A percentile compares a stretch with the other conserved stretches of the same genome.
Conservation (phyloP, 2,888 invertebrate genomes). For the Serripes groenlandicus region DNA sequence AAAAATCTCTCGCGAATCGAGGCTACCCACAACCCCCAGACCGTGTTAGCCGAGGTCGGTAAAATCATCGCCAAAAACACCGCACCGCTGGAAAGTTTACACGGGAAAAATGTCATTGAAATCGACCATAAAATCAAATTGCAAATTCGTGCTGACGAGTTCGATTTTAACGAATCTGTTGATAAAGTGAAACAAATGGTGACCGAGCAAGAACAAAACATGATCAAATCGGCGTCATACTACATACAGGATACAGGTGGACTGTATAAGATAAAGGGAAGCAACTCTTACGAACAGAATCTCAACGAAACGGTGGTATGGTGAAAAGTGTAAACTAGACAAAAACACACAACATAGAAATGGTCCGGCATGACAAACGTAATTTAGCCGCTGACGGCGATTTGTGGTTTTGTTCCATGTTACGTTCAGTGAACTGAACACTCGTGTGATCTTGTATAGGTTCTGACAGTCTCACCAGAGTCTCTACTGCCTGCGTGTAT, state of each 20-base stretch:
- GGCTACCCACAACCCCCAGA: conserved; percentile 68
- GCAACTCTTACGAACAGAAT: conserved; percentile 75
- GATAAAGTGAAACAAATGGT: conserved; percentile 78
- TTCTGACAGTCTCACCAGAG: no score
- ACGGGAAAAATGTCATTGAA: conserved; percentile 83
- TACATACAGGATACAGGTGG: conserved; percentile 80
- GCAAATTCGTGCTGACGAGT: conserved; percentile 77
- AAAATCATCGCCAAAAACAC: conserved; percentile 80
- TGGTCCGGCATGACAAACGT: no score
- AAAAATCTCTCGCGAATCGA: conserved; percentile 71
- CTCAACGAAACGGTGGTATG: conserved; percentile 77
- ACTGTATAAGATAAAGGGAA: conserved; percentile 80
- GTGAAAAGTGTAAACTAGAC: no score
- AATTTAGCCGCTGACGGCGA: no score
- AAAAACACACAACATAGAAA: no score
- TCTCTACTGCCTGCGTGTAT: no score
- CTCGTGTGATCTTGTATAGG: no score
- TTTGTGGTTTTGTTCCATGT: no score
- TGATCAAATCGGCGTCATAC: conserved; percentile 78
- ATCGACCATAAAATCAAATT: conserved; percentile 80
- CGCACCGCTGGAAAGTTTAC: conserved; percentile 78
- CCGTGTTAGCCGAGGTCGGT: conserved; percentile 77
- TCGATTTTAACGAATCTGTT: conserved; percentile 75
- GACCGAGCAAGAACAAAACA: conserved; percentile 76
- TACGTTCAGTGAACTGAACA: no score